A percentile compares a stretch with the other conserved stretches of the same genome.
Evolutionary conservation across 2,888 invertebrate species (phyloP).

Genomic region (Melanostoma mellinum): DNA sequence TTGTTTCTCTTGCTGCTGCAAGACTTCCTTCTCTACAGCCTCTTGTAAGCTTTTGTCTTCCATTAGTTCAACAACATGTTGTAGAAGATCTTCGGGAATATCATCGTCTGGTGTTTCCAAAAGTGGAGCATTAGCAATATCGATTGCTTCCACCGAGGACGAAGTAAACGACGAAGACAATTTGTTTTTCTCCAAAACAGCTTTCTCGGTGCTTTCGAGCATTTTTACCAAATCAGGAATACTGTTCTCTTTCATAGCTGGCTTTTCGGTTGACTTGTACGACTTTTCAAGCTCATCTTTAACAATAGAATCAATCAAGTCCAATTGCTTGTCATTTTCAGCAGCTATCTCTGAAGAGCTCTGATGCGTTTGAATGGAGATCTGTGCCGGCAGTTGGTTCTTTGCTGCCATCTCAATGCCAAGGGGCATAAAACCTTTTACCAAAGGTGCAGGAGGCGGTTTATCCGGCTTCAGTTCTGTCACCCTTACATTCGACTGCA

Average conservation of each 20-base stretch:
- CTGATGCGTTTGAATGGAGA: slow-evolving; percentile 81
- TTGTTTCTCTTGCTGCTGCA: slow-evolving; percentile 60
- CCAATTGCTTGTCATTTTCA: slow-evolving; percentile 81
- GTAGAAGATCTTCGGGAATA: slow-evolving; percentile 87
- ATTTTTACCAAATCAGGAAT: slow-evolving; percentile 84
- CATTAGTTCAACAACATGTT: slow-evolving; percentile 89
- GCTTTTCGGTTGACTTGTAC: slow-evolving; percentile 66
- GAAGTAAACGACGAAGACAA: slow-evolving; percentile 57
- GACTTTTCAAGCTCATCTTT: slow-evolving; percentile 79
- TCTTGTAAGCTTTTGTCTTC: slow-evolving; percentile 87
- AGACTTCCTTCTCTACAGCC: slow-evolving; percentile 85
- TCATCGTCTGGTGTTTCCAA: slow-evolving; percentile 85
- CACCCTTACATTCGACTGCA: slow-evolving; percentile 79
- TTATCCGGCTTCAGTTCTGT: slow-evolving; percentile 61
- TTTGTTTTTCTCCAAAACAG: slow-evolving; percentile 73
- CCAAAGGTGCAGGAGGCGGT: slow-evolving; percentile 3
- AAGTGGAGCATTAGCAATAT: slow-evolving; percentile 77
- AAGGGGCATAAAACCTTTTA: slow-evolving; percentile 80
- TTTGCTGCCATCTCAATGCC: slow-evolving; percentile 78
- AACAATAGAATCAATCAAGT: slow-evolving; percentile 81
- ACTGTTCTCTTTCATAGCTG: slow-evolving; percentile 76
- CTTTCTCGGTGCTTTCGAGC: slow-evolving; percentile 80
- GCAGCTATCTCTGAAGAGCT: slow-evolving; percentile 80
- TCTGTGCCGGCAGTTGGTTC: slow-evolving; percentile 80
- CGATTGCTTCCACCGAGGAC: slow-evolving; percentile 76